A percentile compares a stretch with the other conserved stretches of the same genome.
Evolutionary conservation across 2,797 vertebrate species (phyloP).

Genomic region (Monodelphis domestica): DNA sequence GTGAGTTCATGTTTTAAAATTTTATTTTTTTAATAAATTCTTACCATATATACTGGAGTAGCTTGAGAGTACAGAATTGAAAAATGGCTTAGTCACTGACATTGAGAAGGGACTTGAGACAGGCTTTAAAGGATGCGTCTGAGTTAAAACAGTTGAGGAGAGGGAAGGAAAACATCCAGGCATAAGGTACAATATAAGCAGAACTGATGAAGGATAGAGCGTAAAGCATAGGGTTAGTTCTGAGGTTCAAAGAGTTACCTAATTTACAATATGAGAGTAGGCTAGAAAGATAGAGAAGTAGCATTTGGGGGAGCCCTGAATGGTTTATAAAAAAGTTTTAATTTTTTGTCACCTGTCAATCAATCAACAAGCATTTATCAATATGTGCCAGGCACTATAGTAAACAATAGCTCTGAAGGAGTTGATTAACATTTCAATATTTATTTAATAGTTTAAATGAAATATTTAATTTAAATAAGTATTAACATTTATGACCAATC

Average conservation of each 20-base stretch:
- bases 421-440: not conserved
- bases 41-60: not conserved
- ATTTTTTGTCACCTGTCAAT: too few relatives aligned
- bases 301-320: too few relatives aligned
- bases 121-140: not conserved
- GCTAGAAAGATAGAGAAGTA: not conserved
- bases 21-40: not conserved
- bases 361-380: too few relatives aligned
- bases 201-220: not conserved
- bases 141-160: not conserved
- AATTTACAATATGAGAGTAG: not conserved
- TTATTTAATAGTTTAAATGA: too few relatives aligned
- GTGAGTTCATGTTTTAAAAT: not conserved
- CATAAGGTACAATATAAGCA: not conserved
- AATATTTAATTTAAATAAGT: too few relatives aligned
- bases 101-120: not conserved
- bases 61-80: not conserved
- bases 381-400: not conserved
- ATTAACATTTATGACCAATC: not conserved
- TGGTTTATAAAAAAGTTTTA: too few relatives aligned
- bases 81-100: not conserved
- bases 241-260: not conserved
- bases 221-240: not conserved
- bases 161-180: not conserved
- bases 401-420: not conserved